Conservation (phyloP, 1,140 invertebrate species). For the Chelonus insularis region DNA sequence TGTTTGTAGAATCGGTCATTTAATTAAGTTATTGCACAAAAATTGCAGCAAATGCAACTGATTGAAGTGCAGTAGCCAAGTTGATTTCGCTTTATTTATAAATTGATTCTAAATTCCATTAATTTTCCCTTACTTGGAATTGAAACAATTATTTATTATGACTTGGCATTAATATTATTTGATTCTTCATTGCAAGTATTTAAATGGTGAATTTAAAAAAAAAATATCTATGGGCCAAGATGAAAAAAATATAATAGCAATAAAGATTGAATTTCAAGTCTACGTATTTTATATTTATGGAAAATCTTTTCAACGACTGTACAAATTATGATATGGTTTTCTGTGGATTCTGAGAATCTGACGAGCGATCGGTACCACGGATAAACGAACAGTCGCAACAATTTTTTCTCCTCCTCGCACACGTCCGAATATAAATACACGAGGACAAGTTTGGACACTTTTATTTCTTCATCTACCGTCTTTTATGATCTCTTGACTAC, state of each 20-base stretch:
- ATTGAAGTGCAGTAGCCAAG: too few species aligned
- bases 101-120: too few species aligned
- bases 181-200: too few species aligned
- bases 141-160: too few species aligned
- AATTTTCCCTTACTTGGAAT: too few species aligned
- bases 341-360: conserved; percentile 54
- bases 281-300: conserved; percentile 51
- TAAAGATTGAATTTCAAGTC: too few species aligned
- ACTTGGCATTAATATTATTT: too few species aligned
- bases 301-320: conserved; percentile 37
- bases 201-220: too few species aligned
- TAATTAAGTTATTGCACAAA: too few species aligned
- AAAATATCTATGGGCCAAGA: background rate
- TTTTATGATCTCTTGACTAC: conserved; percentile 44
- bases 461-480: conserved; percentile 45
- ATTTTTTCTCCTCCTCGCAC: conserved; percentile 4
- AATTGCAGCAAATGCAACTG: too few species aligned
- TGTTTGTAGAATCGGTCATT: too few species aligned
- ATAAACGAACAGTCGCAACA: conserved; percentile 40
- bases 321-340: conserved; percentile 61
- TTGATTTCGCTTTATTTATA: too few species aligned
- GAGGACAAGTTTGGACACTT: conserved; percentile 34
- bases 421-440: background rate
- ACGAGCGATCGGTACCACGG: conserved; percentile 52
- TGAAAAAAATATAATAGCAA: conserved; percentile 12